Percentiles rank a stretch among this genome's conserved stretches.
Evolutionary conservation across 2,888 invertebrate species (phyloP).

Genomic region (Hoplodrina ambigua): DNA sequence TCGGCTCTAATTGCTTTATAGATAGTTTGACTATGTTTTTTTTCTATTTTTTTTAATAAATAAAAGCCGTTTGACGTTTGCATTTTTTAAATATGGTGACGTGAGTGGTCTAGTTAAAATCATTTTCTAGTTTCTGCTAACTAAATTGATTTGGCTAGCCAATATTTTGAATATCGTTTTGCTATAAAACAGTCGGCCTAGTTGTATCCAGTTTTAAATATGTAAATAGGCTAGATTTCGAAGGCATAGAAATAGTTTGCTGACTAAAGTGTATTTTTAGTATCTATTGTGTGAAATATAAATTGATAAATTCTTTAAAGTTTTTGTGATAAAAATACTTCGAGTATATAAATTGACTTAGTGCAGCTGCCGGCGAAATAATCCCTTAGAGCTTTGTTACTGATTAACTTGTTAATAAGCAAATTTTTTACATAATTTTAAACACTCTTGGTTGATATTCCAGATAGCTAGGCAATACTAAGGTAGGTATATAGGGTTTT

Average conservation of each 20-base stretch:
- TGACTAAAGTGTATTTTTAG: constrained; percentile 20
- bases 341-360: constrained; percentile 7
- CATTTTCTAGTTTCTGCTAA: constrained; percentile 53
- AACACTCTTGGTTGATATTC: background rate
- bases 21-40: constrained; percentile 37
- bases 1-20: constrained; percentile 57
- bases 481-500: no score
- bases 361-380: no score
- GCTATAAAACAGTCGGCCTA: constrained; percentile 43
- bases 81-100: constrained; percentile 39
- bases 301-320: background rate
- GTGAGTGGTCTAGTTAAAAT: constrained; percentile 45
- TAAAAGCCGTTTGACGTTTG: constrained; percentile 32
- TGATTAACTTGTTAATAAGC: background rate
- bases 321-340: background rate
- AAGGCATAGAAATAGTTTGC: constrained; percentile 24
- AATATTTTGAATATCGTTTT: constrained; percentile 40
- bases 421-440: background rate
- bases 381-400: background rate
- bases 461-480: no score
- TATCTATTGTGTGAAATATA: constrained; percentile 4
- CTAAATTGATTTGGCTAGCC: constrained; percentile 31
- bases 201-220: constrained; percentile 51
- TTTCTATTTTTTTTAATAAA: constrained; percentile 25
- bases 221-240: constrained; percentile 47